These are phyloP conservation scores for Philypnodon macrostomus DNA, from an alignment of 2,797 vertebrate genomes.

Conservation along the genomic window DNA sequence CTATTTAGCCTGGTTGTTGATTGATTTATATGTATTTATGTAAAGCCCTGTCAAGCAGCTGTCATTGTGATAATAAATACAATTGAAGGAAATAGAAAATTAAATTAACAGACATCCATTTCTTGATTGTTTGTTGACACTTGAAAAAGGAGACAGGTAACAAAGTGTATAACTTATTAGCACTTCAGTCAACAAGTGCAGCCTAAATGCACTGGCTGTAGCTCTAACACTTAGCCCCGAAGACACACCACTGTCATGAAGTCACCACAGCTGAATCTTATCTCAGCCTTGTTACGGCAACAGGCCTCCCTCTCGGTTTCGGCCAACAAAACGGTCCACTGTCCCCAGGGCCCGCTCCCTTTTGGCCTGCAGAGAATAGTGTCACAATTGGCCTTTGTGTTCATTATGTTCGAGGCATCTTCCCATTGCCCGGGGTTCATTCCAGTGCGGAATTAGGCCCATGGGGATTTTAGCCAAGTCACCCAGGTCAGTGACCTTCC, in stretches of 20 bases:
- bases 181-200: constrained; percentile 49
- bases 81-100: too few relatives aligned
- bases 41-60: too few relatives aligned
- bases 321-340: constrained; percentile 69
- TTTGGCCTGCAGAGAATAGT: constrained; percentile 71
- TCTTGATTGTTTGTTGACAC: too few relatives aligned
- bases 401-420: constrained; percentile 80
- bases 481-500: constrained; percentile 75
- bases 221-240: constrained; percentile 55
- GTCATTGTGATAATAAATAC: too few relatives aligned
- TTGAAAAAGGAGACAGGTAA: too few relatives aligned
- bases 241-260: constrained; percentile 45
- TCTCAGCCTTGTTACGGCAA: constrained; percentile 70
- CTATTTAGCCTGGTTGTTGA: too few relatives aligned
- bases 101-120: too few relatives aligned
- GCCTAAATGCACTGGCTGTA: constrained; percentile 58
- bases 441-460: constrained; percentile 77
- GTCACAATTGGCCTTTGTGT: constrained; percentile 80
- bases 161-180: too few relatives aligned
- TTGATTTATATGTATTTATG: too few relatives aligned
- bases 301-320: constrained; percentile 67
- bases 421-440: constrained; percentile 80
- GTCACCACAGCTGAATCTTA: constrained; percentile 64
- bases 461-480: constrained; percentile 81
- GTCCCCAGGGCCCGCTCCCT: constrained; percentile 72